Conservation (phyloP, 1,140 invertebrate genomes). For the Cheumatopsyche charites region DNA sequence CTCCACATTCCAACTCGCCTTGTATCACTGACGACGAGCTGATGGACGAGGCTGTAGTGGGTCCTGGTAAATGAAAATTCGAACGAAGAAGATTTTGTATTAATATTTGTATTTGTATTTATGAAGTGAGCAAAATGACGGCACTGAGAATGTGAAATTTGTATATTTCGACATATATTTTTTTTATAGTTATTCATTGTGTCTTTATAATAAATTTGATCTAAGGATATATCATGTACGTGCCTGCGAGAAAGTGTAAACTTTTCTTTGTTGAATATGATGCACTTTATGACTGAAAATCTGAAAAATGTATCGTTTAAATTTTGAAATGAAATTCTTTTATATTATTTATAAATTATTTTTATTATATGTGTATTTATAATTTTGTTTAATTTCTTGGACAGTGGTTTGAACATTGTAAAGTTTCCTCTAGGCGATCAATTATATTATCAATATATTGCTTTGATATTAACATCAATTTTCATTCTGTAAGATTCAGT, state of each 20-base stretch:
- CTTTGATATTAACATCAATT: no score
- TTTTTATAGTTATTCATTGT: conserved; percentile 3
- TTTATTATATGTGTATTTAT: no score
- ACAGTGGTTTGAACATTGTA: no score
- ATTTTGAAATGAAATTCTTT: no score
- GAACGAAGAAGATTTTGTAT: not conserved
- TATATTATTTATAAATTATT: no score
- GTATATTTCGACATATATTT: not conserved
- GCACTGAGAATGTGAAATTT: not conserved
- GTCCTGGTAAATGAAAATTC: conserved; percentile 62
- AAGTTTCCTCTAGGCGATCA: no score
- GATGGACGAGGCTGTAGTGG: conserved; percentile 85
- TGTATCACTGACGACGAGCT: conserved; percentile 87
- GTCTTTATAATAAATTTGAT: not conserved
- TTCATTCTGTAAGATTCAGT: no score
- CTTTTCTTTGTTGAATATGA: no score
- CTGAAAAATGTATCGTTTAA: no score
- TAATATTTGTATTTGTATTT: conserved; percentile 7
- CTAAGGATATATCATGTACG: conserved; percentile 1
- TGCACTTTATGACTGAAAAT: no score
- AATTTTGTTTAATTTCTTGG: no score
- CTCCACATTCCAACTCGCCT: conserved; percentile 78
- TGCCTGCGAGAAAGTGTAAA: not conserved
- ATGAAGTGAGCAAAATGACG: not conserved
- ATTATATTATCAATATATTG: no score